These are phyloP conservation scores for Ceriagrion tenellum DNA, from an alignment of 2,888 invertebrate genomes.

Conservation along the genomic window DNA sequence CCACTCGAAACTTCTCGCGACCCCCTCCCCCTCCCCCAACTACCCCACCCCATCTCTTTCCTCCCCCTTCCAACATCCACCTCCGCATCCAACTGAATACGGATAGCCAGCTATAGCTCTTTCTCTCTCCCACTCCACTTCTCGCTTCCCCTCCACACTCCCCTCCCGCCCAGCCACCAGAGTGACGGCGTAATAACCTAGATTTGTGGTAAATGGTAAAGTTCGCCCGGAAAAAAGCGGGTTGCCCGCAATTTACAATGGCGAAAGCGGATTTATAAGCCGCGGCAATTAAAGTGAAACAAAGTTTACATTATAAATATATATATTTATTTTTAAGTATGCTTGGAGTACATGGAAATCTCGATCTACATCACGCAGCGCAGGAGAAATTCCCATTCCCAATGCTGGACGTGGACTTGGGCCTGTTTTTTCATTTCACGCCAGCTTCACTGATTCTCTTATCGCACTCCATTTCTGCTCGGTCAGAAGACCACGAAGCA, in stretches of 20 bases:
- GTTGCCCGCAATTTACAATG: slow-evolving; percentile 46
- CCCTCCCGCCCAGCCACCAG: not conserved
- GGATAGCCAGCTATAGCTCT: slow-evolving; percentile 7
- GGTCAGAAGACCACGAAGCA: not conserved
- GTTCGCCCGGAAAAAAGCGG: slow-evolving; percentile 61
- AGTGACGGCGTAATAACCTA: slow-evolving; percentile 59
- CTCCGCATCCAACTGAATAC: slow-evolving; percentile 11
- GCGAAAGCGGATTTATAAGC: slow-evolving; percentile 59
- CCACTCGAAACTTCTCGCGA: not conserved
- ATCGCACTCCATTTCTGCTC: not conserved
- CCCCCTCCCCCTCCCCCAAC: not conserved
- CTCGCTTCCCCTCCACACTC: not conserved
- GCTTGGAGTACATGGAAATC: not conserved
- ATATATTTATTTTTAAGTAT: too few species aligned
- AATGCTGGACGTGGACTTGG: not conserved
- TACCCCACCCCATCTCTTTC: not conserved
- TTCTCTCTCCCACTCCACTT: not conserved
- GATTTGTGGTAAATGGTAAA: slow-evolving; percentile 64
- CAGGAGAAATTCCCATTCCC: not conserved
- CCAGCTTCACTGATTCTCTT: not conserved
- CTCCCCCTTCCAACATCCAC: slow-evolving; percentile 4
- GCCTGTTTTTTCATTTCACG: not conserved
- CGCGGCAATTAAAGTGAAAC: slow-evolving; percentile 9
- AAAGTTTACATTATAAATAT: not conserved
- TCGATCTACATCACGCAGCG: not conserved